A percentile compares a stretch with the other conserved stretches of the same genome.
Conservation (phyloP, 2,888 invertebrate species). For the Cybosia mesomella region DNA sequence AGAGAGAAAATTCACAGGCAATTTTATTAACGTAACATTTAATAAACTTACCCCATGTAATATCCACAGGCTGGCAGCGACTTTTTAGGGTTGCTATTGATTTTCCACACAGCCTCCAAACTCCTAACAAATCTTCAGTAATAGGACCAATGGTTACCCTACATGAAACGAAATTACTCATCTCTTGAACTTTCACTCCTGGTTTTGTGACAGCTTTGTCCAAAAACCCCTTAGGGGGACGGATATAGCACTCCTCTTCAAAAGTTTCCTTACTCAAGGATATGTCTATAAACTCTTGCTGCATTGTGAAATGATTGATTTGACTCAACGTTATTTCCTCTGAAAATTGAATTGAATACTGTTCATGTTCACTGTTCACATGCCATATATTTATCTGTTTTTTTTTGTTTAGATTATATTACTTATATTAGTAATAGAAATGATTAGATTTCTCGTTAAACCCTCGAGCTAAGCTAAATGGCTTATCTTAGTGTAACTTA, state of each 20-base stretch:
- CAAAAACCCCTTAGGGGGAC: slow-evolving; percentile 27
- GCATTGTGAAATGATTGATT: slow-evolving; percentile 29
- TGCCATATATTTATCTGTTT: no score
- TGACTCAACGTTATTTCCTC: slow-evolving; percentile 18
- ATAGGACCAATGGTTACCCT: slow-evolving; percentile 50
- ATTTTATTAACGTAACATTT: neutral
- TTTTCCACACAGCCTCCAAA: slow-evolving; percentile 43
- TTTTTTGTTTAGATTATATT: no score
- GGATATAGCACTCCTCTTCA: slow-evolving; percentile 40
- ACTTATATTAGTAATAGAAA: no score
- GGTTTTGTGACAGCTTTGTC: slow-evolving; percentile 16
- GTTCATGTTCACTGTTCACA: neutral
- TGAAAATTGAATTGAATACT: neutral
- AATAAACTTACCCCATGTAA: slow-evolving; percentile 43
- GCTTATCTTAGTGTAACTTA: neutral
- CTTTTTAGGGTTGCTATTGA: slow-evolving; percentile 13
- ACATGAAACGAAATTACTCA: slow-evolving; percentile 48
- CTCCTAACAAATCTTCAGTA: slow-evolving; percentile 38
- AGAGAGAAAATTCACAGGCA: neutral
- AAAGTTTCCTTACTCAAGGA: slow-evolving; percentile 38
- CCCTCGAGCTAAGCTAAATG: neutral
- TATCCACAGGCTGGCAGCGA: slow-evolving; percentile 43
- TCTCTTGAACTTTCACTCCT: slow-evolving; percentile 25
- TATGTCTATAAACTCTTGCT: slow-evolving; percentile 30
- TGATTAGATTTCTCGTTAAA: no score